Percentiles rank a stretch among this genome's conserved stretches.
Evolutionary conservation across 1,140 invertebrate genomes (phyloP).

Genomic region (Grapholita molesta): DNA sequence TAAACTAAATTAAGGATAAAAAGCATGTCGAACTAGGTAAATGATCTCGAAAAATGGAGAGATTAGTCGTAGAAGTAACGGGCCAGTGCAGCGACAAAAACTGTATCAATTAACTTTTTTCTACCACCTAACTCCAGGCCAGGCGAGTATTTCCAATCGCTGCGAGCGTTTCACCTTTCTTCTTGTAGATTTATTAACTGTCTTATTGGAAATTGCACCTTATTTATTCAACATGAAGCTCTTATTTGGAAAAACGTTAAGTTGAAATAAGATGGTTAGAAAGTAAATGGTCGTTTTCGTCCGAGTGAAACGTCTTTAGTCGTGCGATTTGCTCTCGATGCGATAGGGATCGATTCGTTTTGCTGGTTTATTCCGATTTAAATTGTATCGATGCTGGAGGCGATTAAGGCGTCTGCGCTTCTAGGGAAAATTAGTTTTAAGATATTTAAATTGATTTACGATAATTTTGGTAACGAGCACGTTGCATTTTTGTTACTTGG

Average conservation of each 20-base stretch:
- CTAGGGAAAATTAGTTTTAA: conserved; percentile 47
- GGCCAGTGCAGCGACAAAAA: conserved; percentile 59
- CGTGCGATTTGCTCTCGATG: conserved; percentile 72
- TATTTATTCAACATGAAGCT: background rate
- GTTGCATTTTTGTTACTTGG: background rate
- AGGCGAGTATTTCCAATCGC: conserved; percentile 65
- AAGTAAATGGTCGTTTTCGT: conserved; percentile 22
- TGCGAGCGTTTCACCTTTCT: conserved; percentile 41
- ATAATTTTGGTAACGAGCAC: background rate
- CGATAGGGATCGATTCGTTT: conserved; percentile 68
- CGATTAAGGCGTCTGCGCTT: conserved; percentile 64
- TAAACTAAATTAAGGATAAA: conserved; percentile 30
- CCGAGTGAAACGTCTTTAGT: conserved; percentile 66
- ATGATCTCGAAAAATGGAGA: conserved; percentile 43
- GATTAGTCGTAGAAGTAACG: conserved; percentile 55
- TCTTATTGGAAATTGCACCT: background rate
- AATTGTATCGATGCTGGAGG: conserved; percentile 68
- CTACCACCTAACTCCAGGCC: conserved; percentile 45
- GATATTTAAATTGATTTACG: conserved; percentile 5
- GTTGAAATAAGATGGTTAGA: background rate
- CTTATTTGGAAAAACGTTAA: background rate
- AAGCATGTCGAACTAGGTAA: conserved; percentile 40
- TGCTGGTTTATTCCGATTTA: conserved; percentile 70
- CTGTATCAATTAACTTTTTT: conserved; percentile 71
- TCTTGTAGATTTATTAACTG: background rate